Percentiles rank a stretch among this genome's conserved stretches.
phyloP scores from a whole-genome alignment of 2,888 invertebrate genomes.

The Poecilobothrus nobilitatus region DNA sequence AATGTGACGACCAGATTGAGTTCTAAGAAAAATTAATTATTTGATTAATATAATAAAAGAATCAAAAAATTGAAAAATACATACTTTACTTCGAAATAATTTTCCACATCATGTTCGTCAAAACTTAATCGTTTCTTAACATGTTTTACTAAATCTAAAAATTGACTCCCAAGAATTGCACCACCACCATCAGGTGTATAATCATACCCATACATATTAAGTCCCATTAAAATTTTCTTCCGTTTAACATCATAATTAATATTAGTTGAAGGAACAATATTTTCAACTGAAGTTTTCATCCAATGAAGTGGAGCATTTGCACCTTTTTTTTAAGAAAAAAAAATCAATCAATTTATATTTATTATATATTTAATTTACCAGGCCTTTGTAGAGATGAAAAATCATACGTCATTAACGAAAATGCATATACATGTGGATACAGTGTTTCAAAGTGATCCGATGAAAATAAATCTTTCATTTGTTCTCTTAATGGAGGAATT shows the following conservation, averaged over 20 bases:
- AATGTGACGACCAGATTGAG: conserved; percentile 59
- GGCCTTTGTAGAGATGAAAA: conserved; percentile 75
- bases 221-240: conserved; percentile 72
- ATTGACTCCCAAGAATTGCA: conserved; percentile 71
- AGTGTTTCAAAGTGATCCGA: conserved; percentile 68
- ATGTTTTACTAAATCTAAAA: conserved; percentile 63
- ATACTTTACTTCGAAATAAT: conserved; percentile 79
- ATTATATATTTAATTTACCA: conserved; percentile 45
- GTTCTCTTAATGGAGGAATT: conserved; percentile 60
- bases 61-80: conserved; percentile 31
- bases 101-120: conserved; percentile 71
- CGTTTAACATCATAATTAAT: conserved; percentile 48
- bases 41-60: neutral
- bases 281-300: conserved; percentile 67
- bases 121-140: conserved; percentile 68
- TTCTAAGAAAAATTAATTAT: conserved; percentile 45
- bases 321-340: conserved; percentile 44
- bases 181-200: conserved; percentile 75
- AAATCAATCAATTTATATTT: neutral
- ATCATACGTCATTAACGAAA: conserved; percentile 96
- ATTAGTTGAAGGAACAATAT: conserved; percentile 55
- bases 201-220: conserved; percentile 91
- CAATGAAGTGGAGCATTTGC: conserved; percentile 84
- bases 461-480: conserved; percentile 59
- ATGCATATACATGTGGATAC: conserved; percentile 67